Conservation (phyloP, 2,797 vertebrate genomes). For the Sebastes diaconus region DNA sequence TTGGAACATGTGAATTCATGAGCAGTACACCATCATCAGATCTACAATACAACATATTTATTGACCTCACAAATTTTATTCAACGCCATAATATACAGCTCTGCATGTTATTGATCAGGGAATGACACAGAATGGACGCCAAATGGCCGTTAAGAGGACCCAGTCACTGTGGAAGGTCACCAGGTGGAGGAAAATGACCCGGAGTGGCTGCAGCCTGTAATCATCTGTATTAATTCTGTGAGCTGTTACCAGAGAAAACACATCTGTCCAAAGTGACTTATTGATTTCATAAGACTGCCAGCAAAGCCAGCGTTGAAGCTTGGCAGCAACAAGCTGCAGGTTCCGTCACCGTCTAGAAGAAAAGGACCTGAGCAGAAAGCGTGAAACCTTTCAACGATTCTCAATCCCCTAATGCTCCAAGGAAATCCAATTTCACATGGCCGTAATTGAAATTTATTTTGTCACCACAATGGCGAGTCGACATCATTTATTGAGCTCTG, state of each 20-base stretch:
- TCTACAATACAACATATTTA: slow-evolving; percentile 28
- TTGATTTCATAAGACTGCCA: slow-evolving; percentile 79
- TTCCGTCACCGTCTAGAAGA: slow-evolving; percentile 54
- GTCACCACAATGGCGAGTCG: slow-evolving; percentile 63
- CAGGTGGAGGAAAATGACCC: slow-evolving; percentile 61
- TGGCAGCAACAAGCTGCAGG: slow-evolving; percentile 54
- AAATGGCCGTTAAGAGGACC: slow-evolving; percentile 45
- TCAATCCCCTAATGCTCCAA: slow-evolving; percentile 74
- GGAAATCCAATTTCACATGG: slow-evolving; percentile 82
- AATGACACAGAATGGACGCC: slow-evolving; percentile 30
- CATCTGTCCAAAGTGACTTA: slow-evolving; percentile 78
- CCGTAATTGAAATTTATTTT: slow-evolving; percentile 84
- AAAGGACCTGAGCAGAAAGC: slow-evolving; percentile 58
- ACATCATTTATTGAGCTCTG: slow-evolving; percentile 69
- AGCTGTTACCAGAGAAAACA: slow-evolving; percentile 69
- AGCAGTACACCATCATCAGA: not conserved
- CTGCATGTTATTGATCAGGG: slow-evolving; percentile 51
- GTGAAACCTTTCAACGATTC: slow-evolving; percentile 70
- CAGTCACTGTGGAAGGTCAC: slow-evolving; percentile 55
- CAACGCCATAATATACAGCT: slow-evolving; percentile 32
- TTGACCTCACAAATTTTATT: slow-evolving; percentile 56
- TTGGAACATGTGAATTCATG: not conserved
- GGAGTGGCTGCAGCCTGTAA: slow-evolving; percentile 63
- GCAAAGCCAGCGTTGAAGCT: slow-evolving; percentile 45
- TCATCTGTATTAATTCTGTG: slow-evolving; percentile 76